phyloP scores from a whole-genome alignment of 2,888 invertebrate species.

The Ptilodon capucinus region DNA sequence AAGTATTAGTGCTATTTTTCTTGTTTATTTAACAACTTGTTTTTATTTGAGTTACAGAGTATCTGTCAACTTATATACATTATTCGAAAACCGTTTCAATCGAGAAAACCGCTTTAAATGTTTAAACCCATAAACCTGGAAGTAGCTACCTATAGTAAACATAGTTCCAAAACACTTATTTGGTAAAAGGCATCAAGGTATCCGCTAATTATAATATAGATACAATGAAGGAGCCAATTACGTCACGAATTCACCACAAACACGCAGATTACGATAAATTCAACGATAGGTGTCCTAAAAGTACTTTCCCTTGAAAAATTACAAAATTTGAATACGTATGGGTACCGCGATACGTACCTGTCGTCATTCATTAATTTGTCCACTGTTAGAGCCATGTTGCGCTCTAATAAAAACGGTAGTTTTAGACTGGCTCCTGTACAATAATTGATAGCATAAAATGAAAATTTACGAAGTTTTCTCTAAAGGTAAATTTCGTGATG shows the following conservation, averaged over 20 bases:
- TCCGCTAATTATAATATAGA: background rate
- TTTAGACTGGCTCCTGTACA: conserved; percentile 14
- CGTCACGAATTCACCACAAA: conserved; percentile 17
- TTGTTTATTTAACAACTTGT: too few relatives aligned
- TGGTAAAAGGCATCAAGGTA: background rate
- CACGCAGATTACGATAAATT: conserved; percentile 10
- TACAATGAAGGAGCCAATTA: conserved; percentile 7
- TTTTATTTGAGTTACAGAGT: too few relatives aligned
- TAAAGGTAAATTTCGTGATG: conserved; percentile 45
- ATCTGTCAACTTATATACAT: too few relatives aligned
- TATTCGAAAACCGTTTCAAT: too few relatives aligned
- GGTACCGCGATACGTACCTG: conserved; percentile 52
- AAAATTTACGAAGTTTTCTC: conserved; percentile 48
- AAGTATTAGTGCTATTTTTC: too few relatives aligned
- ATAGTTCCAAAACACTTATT: too few relatives aligned
- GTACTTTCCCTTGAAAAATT: conserved; percentile 64
- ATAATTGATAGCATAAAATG: conserved; percentile 34
- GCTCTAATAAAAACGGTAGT: background rate
- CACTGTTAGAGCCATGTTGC: conserved; percentile 67
- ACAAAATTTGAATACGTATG: conserved; percentile 31
- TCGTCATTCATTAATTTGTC: conserved; percentile 73
- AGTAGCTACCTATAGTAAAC: too few relatives aligned
- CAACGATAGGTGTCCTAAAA: conserved; percentile 10
- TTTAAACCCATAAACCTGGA: too few relatives aligned
- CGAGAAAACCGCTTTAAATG: too few relatives aligned